phyloP scores from a whole-genome alignment of 2,113 vertebrate genomes.

The Sylvia atricapilla region DNA sequence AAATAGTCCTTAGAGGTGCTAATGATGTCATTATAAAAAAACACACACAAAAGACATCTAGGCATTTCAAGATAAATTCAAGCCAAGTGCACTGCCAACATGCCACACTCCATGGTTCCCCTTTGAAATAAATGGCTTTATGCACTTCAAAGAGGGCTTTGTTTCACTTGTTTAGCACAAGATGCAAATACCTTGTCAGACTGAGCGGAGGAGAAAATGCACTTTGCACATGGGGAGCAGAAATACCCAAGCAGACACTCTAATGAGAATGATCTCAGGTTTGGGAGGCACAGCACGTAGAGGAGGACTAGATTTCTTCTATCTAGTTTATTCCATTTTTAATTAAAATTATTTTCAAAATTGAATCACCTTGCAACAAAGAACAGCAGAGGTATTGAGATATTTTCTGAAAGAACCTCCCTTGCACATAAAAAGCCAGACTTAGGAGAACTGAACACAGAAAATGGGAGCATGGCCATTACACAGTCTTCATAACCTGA shows the following conservation, averaged over 20 bases:
- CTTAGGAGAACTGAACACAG: not conserved
- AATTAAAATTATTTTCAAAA: not conserved
- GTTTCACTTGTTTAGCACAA: conserved; percentile 28
- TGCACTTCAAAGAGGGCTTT: conserved; percentile 56
- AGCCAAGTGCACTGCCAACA: conserved; percentile 37
- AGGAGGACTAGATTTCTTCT: not conserved
- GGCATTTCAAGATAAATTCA: conserved; percentile 28
- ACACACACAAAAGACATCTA: not conserved
- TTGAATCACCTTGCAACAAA: not conserved
- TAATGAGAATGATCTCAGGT: not conserved
- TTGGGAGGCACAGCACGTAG: not conserved
- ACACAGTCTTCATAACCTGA: not conserved
- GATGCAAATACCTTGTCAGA: conserved; percentile 51
- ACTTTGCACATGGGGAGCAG: conserved; percentile 6
- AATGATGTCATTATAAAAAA: conserved; percentile 18
- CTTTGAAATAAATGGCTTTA: conserved; percentile 54
- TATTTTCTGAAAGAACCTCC: not conserved
- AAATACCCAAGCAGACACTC: not conserved
- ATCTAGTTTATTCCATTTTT: not conserved
- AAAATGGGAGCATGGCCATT: not conserved
- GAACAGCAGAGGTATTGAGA: not conserved
- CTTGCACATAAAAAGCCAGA: not conserved
- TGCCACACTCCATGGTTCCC: conserved; percentile 8
- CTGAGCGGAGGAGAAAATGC: not conserved
- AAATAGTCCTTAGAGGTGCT: not conserved